Base-by-base conservation (phyloP, 2,888 invertebrate species). In the Parochlus steinenii region DNA sequence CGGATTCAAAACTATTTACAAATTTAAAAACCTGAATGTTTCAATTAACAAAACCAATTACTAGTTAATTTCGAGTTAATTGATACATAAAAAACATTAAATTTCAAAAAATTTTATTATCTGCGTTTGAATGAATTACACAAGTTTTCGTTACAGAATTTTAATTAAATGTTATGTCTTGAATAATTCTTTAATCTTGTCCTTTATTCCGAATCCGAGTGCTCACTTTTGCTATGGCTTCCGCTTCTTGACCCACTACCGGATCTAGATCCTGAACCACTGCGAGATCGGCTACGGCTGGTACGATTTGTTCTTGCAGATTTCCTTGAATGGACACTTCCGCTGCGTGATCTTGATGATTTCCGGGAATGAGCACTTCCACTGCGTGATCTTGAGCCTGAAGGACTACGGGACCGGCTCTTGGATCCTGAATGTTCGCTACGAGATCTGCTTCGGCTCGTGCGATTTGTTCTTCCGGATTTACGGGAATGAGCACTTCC, bases 201-300 rank as follows among this genome's bases (percentile, higher is more conserved):
- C n/a, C n/a, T 28, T 29, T 30, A 30, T 23, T 32, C 23, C 7
- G 40, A 37, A 8, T 31, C 31, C 10, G 40, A 33, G 14, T 31
- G 10, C 1, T 59, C 59, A 17, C n/a, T 20, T 16, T 12, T 12
- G 14, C 30, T 30, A 7, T 30, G 17, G 12, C 30, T 30, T 18
- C 2, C n/a, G n/a, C n/a, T n/a, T n/a, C 46, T 53, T 2, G 61
- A 60, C 0, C 50, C 47, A n/a, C n/a, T n/a, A n/a, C n/a, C n/a
- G n/a, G n/a, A n/a, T n/a, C n/a, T n/a, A 4, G 58, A 58, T 1
- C 53, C 58, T 1, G 63, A 61, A 3, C 59, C 55, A 32, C 55
- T 56, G n/a, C 50, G 55, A 11, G 57, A 52, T 30, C 50, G 30
- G 7, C 35, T 24, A 6, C 29, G 39, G 39, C 30, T 32, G 12